Conservation (phyloP, 2,888 invertebrate species). For the Tinea pellionella region DNA sequence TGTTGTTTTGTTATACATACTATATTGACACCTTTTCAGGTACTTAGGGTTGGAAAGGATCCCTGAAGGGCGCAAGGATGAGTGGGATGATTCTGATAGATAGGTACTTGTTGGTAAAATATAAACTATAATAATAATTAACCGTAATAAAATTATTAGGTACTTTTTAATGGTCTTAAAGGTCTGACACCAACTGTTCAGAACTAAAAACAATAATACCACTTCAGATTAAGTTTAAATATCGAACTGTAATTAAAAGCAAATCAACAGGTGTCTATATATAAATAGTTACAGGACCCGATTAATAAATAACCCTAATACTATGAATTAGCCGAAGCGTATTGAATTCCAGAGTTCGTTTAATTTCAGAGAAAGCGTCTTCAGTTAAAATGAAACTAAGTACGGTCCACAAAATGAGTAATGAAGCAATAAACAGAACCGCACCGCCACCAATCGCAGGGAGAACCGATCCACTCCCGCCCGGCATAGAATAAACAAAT, state of each 20-base stretch:
- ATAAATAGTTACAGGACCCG: too few species aligned
- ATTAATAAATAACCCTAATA: too few species aligned
- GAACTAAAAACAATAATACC: too few species aligned
- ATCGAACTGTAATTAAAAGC: too few species aligned
- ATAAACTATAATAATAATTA: background rate
- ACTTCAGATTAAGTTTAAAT: too few species aligned
- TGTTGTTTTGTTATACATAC: slow-evolving; percentile 14
- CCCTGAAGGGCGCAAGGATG: slow-evolving; percentile 16
- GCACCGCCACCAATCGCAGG: background rate
- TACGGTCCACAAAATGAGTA: slow-evolving; percentile 15
- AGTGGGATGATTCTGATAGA: slow-evolving; percentile 4
- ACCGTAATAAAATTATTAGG: background rate
- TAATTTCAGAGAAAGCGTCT: slow-evolving; percentile 15
- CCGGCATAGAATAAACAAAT: background rate
- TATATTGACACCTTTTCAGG: slow-evolving; percentile 64
- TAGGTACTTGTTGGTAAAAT: background rate
- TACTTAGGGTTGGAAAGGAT: slow-evolving; percentile 54
- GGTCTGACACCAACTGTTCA: too few species aligned
- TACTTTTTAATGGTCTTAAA: too few species aligned
- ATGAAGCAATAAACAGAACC: slow-evolving; percentile 15
- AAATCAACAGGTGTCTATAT: too few species aligned
- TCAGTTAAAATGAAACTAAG: slow-evolving; percentile 14
- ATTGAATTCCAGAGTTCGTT: slow-evolving; percentile 11
- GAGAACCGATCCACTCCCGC: slow-evolving; percentile 2
- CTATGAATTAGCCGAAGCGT: background rate